phyloP scores from a whole-genome alignment of 1,140 invertebrate species.

The Drosophila nikananu region DNA sequence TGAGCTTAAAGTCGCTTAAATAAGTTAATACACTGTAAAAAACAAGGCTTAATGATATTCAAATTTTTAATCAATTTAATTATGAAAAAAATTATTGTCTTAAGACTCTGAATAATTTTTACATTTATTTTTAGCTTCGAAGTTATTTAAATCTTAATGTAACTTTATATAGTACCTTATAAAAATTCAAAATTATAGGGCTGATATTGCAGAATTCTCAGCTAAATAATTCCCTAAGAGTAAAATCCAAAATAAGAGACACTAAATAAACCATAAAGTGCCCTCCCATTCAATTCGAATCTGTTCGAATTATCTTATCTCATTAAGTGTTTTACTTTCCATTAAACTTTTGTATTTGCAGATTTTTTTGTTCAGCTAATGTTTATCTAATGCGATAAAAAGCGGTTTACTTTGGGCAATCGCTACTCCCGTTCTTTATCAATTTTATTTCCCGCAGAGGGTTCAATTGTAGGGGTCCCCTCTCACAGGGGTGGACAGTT shows the following conservation, averaged over 20 bases:
- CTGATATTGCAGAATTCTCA: neutral
- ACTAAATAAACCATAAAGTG: neutral
- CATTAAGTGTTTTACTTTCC: constrained; percentile 9
- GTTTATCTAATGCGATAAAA: constrained; percentile 39
- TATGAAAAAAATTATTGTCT: neutral
- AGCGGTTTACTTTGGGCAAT: constrained; percentile 31
- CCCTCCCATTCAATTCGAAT: neutral
- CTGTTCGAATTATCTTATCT: constrained; percentile 6
- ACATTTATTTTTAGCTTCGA: neutral
- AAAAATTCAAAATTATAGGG: neutral
- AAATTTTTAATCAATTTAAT: neutral
- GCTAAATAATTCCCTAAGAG: neutral
- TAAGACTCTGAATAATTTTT: neutral
- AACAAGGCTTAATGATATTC: neutral
- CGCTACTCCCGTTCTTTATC: constrained; percentile 19
- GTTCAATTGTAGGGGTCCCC: constrained; percentile 15
- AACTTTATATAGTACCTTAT: neutral
- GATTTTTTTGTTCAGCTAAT: constrained; percentile 23
- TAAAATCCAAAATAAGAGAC: neutral
- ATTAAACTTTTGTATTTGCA: neutral
- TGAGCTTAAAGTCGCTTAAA: constrained; percentile 15
- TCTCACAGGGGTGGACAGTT: constrained; percentile 46
- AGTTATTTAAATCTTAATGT: neutral
- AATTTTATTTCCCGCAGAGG: constrained; percentile 31
- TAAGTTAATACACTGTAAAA: constrained; percentile 1